phyloP scores from a whole-genome alignment of 2,888 invertebrate genomes.

The Nomada goodeniana region DNA sequence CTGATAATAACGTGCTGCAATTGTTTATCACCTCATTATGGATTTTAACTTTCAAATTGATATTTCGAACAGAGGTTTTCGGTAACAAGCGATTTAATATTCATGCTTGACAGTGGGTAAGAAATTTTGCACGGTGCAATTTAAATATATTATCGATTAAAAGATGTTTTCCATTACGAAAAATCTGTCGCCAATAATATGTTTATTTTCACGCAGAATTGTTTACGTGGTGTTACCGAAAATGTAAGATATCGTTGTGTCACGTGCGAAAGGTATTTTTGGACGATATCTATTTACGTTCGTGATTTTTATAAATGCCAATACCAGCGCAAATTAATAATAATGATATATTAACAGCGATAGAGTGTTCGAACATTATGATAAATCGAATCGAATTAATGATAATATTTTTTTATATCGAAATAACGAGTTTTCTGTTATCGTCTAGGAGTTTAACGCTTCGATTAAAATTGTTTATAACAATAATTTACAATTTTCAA shows the following conservation, averaged over 20 bases:
- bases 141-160: neutral
- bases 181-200: neutral
- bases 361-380: neutral
- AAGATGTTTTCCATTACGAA: neutral
- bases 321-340: neutral
- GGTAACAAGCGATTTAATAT: too few species aligned
- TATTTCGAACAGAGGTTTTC: neutral
- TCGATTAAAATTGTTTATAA: neutral
- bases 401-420: neutral
- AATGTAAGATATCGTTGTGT: neutral
- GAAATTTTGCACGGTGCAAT: too few species aligned
- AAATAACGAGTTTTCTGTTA: neutral
- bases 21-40: neutral
- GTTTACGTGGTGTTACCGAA: neutral
- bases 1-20: neutral
- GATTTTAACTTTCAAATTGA: neutral
- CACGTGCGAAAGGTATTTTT: neutral
- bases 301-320: neutral
- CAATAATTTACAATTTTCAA: neutral
- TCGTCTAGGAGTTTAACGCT: neutral
- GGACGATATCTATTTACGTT: neutral
- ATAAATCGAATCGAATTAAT: neutral
- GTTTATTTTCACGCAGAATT: neutral
- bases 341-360: neutral
- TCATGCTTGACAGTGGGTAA: too few species aligned